These are phyloP conservation scores for Epizoanthus fatuus DNA, from an alignment of 92 coral and sea anemone genomes.

Conservation along the genomic window DNA sequence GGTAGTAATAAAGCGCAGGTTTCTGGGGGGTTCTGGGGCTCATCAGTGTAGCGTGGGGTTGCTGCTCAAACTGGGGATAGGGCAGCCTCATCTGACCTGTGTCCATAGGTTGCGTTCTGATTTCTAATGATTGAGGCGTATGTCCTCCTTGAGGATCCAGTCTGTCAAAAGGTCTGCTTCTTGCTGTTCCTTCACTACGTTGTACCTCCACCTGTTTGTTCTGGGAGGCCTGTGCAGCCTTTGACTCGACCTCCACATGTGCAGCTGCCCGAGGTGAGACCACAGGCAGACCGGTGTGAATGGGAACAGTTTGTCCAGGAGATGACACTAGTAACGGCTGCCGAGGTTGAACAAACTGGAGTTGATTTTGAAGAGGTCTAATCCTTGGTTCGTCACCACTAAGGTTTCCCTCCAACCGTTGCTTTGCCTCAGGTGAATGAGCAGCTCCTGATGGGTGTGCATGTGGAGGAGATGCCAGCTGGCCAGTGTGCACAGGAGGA, in stretches of 20 bases:
- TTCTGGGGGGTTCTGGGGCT: constrained; percentile 39
- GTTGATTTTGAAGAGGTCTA: constrained; percentile 7
- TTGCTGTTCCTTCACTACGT: neutral
- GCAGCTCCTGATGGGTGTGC: neutral
- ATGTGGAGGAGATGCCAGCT: neutral
- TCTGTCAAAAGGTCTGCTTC: neutral
- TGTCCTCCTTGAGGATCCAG: neutral
- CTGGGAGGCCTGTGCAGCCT: neutral
- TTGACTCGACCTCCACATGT: neutral
- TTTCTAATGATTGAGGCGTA: constrained; percentile 18
- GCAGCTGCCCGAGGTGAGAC: neutral
- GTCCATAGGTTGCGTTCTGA: constrained; percentile 2
- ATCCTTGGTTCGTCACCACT: neutral
- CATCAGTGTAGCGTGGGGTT: constrained; percentile 6
- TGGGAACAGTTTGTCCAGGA: neutral
- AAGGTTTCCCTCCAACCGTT: neutral
- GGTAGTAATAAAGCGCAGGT: constrained; percentile 28
- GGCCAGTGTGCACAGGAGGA: neutral
- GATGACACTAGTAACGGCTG: neutral
- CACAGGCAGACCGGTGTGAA: constrained; percentile 6
- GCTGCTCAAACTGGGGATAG: constrained; percentile 32
- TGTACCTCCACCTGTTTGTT: neutral
- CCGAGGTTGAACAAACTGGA: constrained; percentile 10
- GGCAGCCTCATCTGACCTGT: constrained; percentile 5
- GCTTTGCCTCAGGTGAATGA: neutral